Base-by-base conservation (phyloP, 2,113 vertebrate species). In the Hassar affinis region DNA sequence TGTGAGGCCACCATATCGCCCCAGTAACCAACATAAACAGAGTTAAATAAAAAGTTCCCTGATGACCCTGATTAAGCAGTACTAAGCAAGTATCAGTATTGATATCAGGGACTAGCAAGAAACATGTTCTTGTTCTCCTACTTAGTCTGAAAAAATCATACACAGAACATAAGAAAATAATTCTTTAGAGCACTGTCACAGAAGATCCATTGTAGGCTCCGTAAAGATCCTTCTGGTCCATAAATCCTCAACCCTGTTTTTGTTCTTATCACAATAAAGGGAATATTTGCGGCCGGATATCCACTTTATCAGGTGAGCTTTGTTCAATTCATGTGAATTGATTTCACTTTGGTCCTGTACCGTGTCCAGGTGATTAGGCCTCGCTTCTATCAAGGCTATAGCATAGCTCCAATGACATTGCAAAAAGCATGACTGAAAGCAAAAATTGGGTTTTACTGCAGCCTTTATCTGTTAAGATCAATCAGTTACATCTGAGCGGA, bases 391-490 rank as follows among this genome's bases (percentile, higher is more conserved):
- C 27, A 64, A 79, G 78, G 57, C 42, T 49, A 1, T 49, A 3
- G 27, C 14, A 79, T 62, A 79, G 62, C 35, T 18, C 56, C 54
- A 33, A 33, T 75, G 54, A 30, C 10, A 47, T 25, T 62, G 56
- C 57, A 18, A 76, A 81, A 75, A 62, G 79, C n/a, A 33, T 49
- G 68, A 27, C 15, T 35, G 25, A 61, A 82, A 30, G 27, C 14
- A n/a, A 35, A 59, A 74, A 74, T 47, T 12, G 2, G 64, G 38
- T 18, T 38, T 82, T 47, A 49, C 30, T 45, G 54, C 45, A 49
- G 61, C 45, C 22, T 61, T 62, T 47, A 75, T 61, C 81, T 75
- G 81, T 62, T 75, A 62, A 74, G 42, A 72, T 76, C 45, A 59
- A 82, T 75, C 52, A 61, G 38, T 61, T 42, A 59, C 54, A 47